These are phyloP conservation scores for Chironomus tepperi DNA, from an alignment of 1,140 invertebrate species.

Conservation along the genomic window DNA sequence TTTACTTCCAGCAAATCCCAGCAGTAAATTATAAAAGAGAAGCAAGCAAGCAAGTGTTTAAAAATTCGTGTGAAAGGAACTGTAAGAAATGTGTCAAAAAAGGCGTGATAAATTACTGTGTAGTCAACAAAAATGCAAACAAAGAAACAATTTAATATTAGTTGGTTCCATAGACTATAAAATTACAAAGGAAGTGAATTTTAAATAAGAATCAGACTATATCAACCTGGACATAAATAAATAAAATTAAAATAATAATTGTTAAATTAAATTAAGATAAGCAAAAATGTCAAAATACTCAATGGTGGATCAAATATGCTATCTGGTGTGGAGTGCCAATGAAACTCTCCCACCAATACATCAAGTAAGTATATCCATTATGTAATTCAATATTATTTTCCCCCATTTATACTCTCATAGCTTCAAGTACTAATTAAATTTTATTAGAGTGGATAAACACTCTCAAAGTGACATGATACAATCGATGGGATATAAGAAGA, in stretches of 20 bases:
- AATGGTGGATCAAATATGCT: background rate
- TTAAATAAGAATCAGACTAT: too few relatives aligned
- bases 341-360: background rate
- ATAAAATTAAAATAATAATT: background rate
- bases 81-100: background rate
- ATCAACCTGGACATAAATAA: background rate
- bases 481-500: too few relatives aligned
- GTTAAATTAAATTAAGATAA: background rate
- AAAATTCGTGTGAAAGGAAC: background rate
- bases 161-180: background rate
- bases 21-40: too few relatives aligned
- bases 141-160: background rate
- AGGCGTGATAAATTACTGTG: background rate
- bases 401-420: too few relatives aligned
- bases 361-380: conserved; percentile 8
- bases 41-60: too few relatives aligned
- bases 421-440: too few relatives aligned
- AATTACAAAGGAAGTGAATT: background rate
- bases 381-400: background rate
- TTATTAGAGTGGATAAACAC: too few relatives aligned
- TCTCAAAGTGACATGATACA: too few relatives aligned
- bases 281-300: background rate
- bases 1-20: too few relatives aligned
- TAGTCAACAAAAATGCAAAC: background rate
- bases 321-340: background rate